A percentile compares a stretch with the other conserved stretches of the same genome.
Evolutionary conservation across 2,888 invertebrate species (phyloP).

Genomic region (Napeogenes sylphis): DNA sequence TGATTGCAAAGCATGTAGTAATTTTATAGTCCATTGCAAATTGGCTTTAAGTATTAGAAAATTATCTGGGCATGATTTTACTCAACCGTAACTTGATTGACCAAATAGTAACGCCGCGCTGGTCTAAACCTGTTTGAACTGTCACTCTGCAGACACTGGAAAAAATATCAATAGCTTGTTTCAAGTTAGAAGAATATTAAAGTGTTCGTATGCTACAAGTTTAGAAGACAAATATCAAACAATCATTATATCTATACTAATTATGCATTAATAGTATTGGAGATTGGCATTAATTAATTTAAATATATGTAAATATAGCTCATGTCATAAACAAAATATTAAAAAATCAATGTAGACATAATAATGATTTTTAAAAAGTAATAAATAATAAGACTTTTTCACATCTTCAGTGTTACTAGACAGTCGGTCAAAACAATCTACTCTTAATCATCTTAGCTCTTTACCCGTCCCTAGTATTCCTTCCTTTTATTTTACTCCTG

Average conservation of each 20-base stretch:
- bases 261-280: neutral
- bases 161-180: conserved; percentile 46
- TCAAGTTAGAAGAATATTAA: conserved; percentile 28
- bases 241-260: neutral
- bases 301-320: too few relatives aligned
- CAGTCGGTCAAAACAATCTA: too few relatives aligned
- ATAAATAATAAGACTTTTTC: too few relatives aligned
- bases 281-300: too few relatives aligned
- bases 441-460: too few relatives aligned
- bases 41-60: conserved; percentile 14
- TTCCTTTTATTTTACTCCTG: too few relatives aligned
- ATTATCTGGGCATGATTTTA: conserved; percentile 14
- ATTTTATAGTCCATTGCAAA: neutral
- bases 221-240: neutral
- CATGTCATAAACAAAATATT: too few relatives aligned
- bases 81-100: conserved; percentile 49
- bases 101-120: conserved; percentile 50
- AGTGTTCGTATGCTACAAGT: too few relatives aligned
- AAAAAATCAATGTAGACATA: too few relatives aligned
- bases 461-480: too few relatives aligned
- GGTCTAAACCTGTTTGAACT: conserved; percentile 49
- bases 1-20: neutral
- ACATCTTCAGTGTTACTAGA: too few relatives aligned
- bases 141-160: conserved; percentile 53
- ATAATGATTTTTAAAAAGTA: too few relatives aligned